Evolutionary conservation across 2,888 invertebrate genomes (phyloP), one percentile per base, ranked within the genome.

Genomic region (Eristalinus aeneus): DNA sequence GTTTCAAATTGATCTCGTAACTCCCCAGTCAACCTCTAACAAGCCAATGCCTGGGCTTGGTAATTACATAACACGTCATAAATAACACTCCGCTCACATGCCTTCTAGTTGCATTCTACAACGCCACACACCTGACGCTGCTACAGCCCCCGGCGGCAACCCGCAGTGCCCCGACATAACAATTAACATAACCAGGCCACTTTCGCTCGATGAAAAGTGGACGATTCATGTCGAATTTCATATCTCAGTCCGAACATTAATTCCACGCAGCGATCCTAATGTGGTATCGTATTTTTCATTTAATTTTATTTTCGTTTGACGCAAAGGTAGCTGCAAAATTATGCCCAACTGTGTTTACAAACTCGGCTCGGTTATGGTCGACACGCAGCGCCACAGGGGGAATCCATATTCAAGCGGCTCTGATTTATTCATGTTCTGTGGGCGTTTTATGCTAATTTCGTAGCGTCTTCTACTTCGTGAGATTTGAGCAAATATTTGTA

Each of bases 391-490:
- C 56, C 23, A 9, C 8, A 1, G 16, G 46, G 16, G 56, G n/a
- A 68, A 36, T 39, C 69, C 56, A 71, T 27, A 58, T 16, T 58
- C 23, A 22, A 63, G 53, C 61, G 61, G 61, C 31, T 72, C 22
- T 72, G 61, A 61, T 61, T 72, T 72, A 72, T 72, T 63, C 53
- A 53, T 6, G 53, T 34, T 53, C 67, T 20, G 68, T 53, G 68
- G 68, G 76, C 68, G 68, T 53, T 34, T 36, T 68, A 61, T 76
- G 61, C 16, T 0, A 71, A 76, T 77, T 76, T 77, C 65, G 65
- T 65, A 34, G 46, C 58, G 46, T 27, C 58, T 58, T 56, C 31
- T 16, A 46, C 16, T 16, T 16, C 8, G 2, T 8, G 16, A 16
- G 46, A 46, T 46, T 16, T 16, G 16, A 16, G 16, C 46, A 46